Evolutionary conservation across 92 coral and sea anemone genomes (phyloP).

Genomic region (Epizoanthus rinbou): DNA sequence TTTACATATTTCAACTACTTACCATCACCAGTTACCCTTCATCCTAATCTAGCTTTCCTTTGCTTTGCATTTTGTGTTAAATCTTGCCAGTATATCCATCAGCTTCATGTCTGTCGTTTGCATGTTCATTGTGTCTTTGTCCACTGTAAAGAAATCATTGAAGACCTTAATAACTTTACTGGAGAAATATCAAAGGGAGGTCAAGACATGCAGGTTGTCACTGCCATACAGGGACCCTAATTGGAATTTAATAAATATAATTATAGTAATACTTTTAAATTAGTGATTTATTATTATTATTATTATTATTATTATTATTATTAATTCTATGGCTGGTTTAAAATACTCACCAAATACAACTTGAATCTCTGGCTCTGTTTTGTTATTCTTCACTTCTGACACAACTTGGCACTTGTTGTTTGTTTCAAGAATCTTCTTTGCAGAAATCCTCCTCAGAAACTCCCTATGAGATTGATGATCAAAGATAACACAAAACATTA

Average conservation of each 20-base stretch:
- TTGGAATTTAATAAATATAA: too few species aligned
- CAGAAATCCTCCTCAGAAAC: conserved; percentile 77
- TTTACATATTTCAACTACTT: neutral
- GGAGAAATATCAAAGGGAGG: too few species aligned
- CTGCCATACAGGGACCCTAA: too few species aligned
- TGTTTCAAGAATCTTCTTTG: conserved; percentile 78
- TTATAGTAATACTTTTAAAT: too few species aligned
- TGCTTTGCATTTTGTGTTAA: conserved; percentile 83
- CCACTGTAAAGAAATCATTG: conserved; percentile 59
- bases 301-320: too few species aligned
- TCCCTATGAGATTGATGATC: conserved; percentile 53
- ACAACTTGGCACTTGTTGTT: conserved; percentile 85
- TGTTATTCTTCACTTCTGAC: conserved; percentile 69
- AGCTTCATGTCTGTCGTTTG: conserved; percentile 75
- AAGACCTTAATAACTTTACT: neutral
- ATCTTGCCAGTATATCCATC: conserved; percentile 76
- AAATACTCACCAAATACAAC: conserved; percentile 75
- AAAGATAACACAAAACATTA: neutral
- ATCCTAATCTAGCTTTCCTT: conserved; percentile 51
- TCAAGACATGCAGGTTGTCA: too few species aligned
- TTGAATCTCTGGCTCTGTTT: conserved; percentile 79
- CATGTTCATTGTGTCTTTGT: conserved; percentile 79
- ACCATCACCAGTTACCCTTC: neutral
- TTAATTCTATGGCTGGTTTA: too few species aligned
- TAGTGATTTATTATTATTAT: too few species aligned